Conservation (phyloP, 2,797 vertebrate species). For the Ctenopoma kingsleyae region DNA sequence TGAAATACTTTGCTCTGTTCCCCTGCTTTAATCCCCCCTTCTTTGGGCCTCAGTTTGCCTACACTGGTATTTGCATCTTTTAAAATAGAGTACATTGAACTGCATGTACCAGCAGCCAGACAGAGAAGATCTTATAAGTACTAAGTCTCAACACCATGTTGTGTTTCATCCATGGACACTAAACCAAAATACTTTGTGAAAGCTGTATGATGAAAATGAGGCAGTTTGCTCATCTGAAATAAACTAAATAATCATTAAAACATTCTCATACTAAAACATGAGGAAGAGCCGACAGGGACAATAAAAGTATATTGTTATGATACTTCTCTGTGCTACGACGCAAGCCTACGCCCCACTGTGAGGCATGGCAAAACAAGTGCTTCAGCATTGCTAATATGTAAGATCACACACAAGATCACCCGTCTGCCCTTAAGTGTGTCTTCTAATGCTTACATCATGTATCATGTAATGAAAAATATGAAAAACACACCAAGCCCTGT, state of each 20-base stretch:
- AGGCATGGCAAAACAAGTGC: conserved; percentile 55
- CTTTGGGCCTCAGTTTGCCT: conserved; percentile 63
- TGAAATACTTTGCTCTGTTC: conserved; percentile 44
- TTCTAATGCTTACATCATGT: not conserved
- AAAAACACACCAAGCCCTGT: not conserved
- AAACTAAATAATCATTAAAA: conserved; percentile 2
- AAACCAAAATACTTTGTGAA: not conserved
- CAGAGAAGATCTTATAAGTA: conserved; percentile 4
- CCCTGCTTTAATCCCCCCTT: conserved; percentile 46
- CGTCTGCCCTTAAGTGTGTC: not conserved
- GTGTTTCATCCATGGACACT: not conserved
- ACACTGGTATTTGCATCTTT: conserved; percentile 73
- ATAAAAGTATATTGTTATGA: conserved; percentile 9
- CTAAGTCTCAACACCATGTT: conserved; percentile 7
- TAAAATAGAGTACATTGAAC: conserved; percentile 63
- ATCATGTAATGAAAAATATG: conserved; percentile 5
- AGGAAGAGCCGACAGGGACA: not conserved
- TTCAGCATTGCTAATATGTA: conserved; percentile 18
- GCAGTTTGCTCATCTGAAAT: not conserved
- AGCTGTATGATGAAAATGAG: not conserved
- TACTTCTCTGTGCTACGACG: conserved; percentile 5
- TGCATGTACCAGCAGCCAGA: conserved; percentile 37
- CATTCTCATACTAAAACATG: not conserved
- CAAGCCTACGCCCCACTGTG: conserved; percentile 22
- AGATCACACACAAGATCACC: conserved; percentile 4